Evolutionary conservation across 2,888 invertebrate genomes (phyloP), one percentile per base, ranked within the genome.

Genomic region (Lithophane leautieri): DNA sequence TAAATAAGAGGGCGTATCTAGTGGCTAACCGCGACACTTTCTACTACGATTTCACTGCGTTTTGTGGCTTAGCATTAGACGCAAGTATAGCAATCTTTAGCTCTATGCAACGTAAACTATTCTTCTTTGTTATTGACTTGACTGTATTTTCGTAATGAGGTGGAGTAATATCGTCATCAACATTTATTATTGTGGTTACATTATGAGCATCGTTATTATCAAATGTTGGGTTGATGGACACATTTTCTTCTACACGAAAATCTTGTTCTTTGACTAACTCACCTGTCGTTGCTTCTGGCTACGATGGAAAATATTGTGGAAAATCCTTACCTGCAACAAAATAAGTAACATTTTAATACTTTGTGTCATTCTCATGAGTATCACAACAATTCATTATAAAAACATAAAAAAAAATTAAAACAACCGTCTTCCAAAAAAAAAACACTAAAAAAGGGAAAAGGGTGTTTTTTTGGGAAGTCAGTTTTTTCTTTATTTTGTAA

Each of bases 1-100:
- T 94, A 93, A 94, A 95, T 93, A 89, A 93, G 94, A 89, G 86
- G 94, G 93, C 90, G 92, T 89, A 78, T 71, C 87, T 75, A 84
- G 90, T 81, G 93, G 93, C 85, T 91, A 92, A 94, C 95, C 95
- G 83, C 95, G 91, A 87, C 89, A 91, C 95, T 95, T 95, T 95
- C 95, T 93, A 93, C 82, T 79, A 87, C 89, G 93, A 93, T 94
- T 93, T 93, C 94, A 89, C 93, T 89, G 90, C 84, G 87, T 87
- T 84, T 90, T 92, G 91, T 89, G 92, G 91, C 88, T 85, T 81
- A 70, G 86, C 84, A 84, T 87, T 88, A 88, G 82, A 74, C 78
- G 25, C 74, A 88, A 89, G 85, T 85, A 89, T 86, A 86, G 85
- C 86, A 83, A 89, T 91, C 88, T 86, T 82, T 82, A 81, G 79